These are phyloP conservation scores for Pentamera pediparva DNA, from an alignment of 53 echinoderm and acorn worm genomes.

Conservation along the genomic window DNA sequence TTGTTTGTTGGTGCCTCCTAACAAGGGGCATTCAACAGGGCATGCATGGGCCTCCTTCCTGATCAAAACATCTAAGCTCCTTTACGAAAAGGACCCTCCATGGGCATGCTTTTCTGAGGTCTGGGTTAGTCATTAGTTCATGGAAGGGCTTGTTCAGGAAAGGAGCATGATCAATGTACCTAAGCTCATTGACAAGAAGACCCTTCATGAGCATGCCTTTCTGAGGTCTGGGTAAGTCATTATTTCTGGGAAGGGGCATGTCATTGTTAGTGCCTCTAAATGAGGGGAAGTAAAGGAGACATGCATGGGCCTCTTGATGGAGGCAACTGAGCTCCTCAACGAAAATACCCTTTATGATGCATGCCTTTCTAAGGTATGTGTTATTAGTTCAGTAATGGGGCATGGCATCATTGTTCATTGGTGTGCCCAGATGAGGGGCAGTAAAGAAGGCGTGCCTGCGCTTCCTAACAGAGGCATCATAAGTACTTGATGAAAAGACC, in stretches of 20 bases:
- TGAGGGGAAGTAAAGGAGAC: not conserved
- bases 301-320: conserved; percentile 74
- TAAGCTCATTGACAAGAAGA: conserved; percentile 75
- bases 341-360: conserved; percentile 77
- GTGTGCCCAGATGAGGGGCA: too few relatives aligned
- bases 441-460: too few relatives aligned
- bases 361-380: conserved; percentile 76
- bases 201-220: conserved; percentile 72
- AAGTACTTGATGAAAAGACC: too few relatives aligned
- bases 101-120: conserved; percentile 68
- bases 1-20: too few relatives aligned
- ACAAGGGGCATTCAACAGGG: too few relatives aligned
- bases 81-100: conserved; percentile 82
- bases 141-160: too few relatives aligned
- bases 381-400: too few relatives aligned
- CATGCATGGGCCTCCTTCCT: too few relatives aligned
- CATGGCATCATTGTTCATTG: too few relatives aligned
- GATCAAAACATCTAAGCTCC: conserved; percentile 62
- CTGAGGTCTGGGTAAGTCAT: conserved; percentile 76
- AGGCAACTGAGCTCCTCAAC: conserved; percentile 68
- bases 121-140: too few relatives aligned
- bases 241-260: not conserved
- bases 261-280: not conserved
- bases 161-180: conserved; percentile 72
- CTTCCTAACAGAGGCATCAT: too few relatives aligned